phyloP scores from a whole-genome alignment of 1,140 invertebrate species.

The Littorina saxatilis region DNA sequence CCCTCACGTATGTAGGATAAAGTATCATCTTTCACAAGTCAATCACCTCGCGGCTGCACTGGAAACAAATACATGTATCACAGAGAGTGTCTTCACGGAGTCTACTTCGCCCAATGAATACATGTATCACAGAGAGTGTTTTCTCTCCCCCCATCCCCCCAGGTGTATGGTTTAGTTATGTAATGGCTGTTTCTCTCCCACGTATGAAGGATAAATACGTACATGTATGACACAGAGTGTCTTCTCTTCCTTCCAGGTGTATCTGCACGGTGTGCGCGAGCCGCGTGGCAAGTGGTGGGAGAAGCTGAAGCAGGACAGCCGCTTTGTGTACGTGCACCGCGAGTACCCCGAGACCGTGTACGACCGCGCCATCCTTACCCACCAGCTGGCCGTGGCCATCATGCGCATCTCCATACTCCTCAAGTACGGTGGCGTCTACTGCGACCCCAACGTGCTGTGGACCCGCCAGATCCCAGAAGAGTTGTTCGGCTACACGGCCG shows the following conservation, averaged over 20 bases:
- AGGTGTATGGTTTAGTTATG: no score
- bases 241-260: slow-evolving; percentile 42
- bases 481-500: slow-evolving; percentile 42
- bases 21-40: no score
- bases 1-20: no score
- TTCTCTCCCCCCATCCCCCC: no score
- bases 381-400: slow-evolving; percentile 39
- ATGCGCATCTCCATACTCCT: slow-evolving; percentile 49
- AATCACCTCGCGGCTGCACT: no score
- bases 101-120: no score
- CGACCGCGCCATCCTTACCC: slow-evolving; percentile 45
- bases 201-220: no score
- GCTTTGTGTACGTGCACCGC: slow-evolving; percentile 50
- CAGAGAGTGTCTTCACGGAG: no score
- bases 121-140: no score
- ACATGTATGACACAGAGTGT: no score
- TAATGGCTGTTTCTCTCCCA: no score
- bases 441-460: slow-evolving; percentile 43
- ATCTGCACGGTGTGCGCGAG: slow-evolving; percentile 50
- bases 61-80: no score
- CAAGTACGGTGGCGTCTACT: slow-evolving; percentile 54
- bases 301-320: slow-evolving; percentile 32
- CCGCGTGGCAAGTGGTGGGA: slow-evolving; percentile 52
- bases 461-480: slow-evolving; percentile 22
- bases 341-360: slow-evolving; percentile 50